phyloP scores from a whole-genome alignment of 2,888 invertebrate species.

The Agrochola circellaris region DNA sequence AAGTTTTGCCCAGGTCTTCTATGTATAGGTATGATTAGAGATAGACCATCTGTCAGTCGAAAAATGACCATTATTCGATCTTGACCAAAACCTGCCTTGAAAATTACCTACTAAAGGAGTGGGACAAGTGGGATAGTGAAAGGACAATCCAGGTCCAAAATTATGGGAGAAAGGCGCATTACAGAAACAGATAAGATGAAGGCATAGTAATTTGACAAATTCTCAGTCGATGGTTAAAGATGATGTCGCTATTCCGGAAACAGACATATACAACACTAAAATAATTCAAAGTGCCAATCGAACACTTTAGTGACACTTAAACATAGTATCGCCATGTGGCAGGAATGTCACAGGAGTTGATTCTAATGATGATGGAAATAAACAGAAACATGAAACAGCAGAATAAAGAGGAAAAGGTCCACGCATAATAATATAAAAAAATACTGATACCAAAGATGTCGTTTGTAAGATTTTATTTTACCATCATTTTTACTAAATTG shows the following conservation, averaged over 20 bases:
- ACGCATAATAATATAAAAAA: background rate
- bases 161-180: background rate
- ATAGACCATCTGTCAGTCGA: background rate
- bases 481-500: background rate
- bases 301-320: slow-evolving; percentile 17
- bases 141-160: background rate
- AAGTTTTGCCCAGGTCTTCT: background rate
- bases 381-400: background rate
- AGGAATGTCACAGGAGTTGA: background rate
- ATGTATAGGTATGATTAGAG: background rate
- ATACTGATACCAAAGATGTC: background rate
- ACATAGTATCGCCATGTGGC: slow-evolving; percentile 18
- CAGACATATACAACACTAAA: slow-evolving; percentile 18
- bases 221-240: background rate
- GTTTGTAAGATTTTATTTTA: background rate
- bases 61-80: background rate
- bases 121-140: background rate
- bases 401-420: background rate
- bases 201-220: background rate
- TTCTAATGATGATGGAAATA: background rate
- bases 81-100: background rate
- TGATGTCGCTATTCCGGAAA: slow-evolving; percentile 11
- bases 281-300: slow-evolving; percentile 23
- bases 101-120: too few species aligned
- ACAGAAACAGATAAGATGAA: background rate